Evolutionary conservation across 1,140 invertebrate species (phyloP), one percentile per base, ranked within the genome.

Genomic region (Anastrepha obliqua): DNA sequence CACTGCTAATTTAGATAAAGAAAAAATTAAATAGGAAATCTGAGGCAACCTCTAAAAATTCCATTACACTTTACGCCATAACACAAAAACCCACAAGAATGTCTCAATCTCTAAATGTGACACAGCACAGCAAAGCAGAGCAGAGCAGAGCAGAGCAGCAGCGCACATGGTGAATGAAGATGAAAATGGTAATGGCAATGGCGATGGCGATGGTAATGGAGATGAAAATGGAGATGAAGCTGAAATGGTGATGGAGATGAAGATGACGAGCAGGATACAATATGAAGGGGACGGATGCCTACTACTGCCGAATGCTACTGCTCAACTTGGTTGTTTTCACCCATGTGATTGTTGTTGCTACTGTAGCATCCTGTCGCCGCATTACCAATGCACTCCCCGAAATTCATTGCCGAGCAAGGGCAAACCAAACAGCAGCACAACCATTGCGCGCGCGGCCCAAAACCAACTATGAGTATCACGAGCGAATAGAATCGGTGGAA

Each of bases 31-130:
- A 81, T 81, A 81, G 74, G 91, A 92, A 92, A 92, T 92, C 91
- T 92, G 90, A 85, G 91, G 91, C 90, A 92, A 92, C 89, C 90
- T 92, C 91, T 92, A 92, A 90, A 92, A 92, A 92, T 92, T 92
- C 91, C 91, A 92, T 92, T 90, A 91, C 91, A 92, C 90, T 92
- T 91, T 90, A 90, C 92, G 91, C 91, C 91, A 92, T 92, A 92
- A 90, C 90, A 89, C 89, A 90, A 91, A 89, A 91, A 90, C 90
- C 91, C 91, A 90, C 91, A 92, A 90, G 91, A 92, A 92, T 92
- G 90, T 87, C 90, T 92, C 91, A 92, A 92, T 92, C 91, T 89
- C 90, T 90, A 90, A 91, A 90, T 92, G 91, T 88, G 90, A 89
- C 90, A 90, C 89, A 85, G 65, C 85, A 51, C 86, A 47, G 29